Conservation (phyloP, 2,888 invertebrate species). For the Habrosyne pyritoides region DNA sequence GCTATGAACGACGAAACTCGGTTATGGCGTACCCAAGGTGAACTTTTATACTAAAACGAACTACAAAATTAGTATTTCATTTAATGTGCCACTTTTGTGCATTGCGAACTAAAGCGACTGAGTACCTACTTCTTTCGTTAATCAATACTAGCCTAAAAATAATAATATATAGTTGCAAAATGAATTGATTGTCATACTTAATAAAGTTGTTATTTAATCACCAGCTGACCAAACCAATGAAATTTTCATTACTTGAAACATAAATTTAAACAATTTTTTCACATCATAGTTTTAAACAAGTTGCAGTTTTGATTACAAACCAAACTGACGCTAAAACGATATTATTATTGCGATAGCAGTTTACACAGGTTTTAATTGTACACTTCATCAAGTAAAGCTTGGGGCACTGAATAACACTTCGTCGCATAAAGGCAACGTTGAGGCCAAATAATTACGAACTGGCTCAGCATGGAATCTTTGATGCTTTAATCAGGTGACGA, state of each 20-base stretch:
- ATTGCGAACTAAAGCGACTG: not conserved
- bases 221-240: no score
- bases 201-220: no score
- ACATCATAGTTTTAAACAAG: not conserved
- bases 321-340: not conserved
- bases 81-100: not conserved
- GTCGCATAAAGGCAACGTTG: constrained; percentile 37
- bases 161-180: no score
- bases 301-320: not conserved
- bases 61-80: constrained; percentile 30
- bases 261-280: no score
- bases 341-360: constrained; percentile 17
- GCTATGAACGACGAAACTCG: constrained; percentile 50
- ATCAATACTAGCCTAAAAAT: not conserved
- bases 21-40: constrained; percentile 50
- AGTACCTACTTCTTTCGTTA: not conserved
- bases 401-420: constrained; percentile 32
- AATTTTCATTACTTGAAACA: no score
- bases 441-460: constrained; percentile 65
- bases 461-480: constrained; percentile 61
- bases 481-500: constrained; percentile 74
- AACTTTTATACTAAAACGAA: constrained; percentile 33
- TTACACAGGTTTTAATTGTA: constrained; percentile 21
- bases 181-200: no score
- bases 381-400: constrained; percentile 29